Percentiles rank a stretch among this genome's conserved stretches.
These are phyloP conservation scores for Ctenoplectra terminalis DNA, from an alignment of 1,140 invertebrate species.

Conservation along the genomic window DNA sequence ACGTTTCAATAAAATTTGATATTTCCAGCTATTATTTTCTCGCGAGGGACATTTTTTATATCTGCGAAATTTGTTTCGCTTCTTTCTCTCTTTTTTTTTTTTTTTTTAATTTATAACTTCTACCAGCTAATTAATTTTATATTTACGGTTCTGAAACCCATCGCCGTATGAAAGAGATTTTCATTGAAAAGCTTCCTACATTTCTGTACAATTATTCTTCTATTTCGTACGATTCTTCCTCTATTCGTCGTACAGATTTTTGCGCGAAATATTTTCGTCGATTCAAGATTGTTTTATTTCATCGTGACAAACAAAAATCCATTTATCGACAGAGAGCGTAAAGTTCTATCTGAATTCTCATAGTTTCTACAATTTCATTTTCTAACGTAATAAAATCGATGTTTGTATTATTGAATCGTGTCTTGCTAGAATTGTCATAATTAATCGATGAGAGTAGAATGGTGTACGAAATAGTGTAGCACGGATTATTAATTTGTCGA, in stretches of 20 bases:
- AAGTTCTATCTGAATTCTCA: not conserved
- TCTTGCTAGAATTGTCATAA: not conserved
- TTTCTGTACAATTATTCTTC: too few relatives aligned
- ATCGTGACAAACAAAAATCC: not conserved
- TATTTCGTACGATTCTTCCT: too few relatives aligned
- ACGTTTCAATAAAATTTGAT: too few relatives aligned
- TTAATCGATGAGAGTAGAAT: not conserved
- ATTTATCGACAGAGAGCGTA: not conserved
- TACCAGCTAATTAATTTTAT: too few relatives aligned
- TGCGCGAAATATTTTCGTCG: not conserved
- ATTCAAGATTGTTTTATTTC: not conserved
- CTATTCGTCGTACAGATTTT: too few relatives aligned
- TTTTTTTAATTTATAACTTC: too few relatives aligned
- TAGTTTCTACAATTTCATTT: not conserved
- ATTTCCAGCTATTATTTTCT: too few relatives aligned
- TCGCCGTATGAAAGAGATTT: too few relatives aligned
- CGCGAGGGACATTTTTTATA: too few relatives aligned
- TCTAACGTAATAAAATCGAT: not conserved
- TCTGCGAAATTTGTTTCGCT: too few relatives aligned
- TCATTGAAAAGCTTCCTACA: too few relatives aligned
- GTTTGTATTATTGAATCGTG: not conserved
- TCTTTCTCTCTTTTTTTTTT: too few relatives aligned
- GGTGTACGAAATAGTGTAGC: not conserved
- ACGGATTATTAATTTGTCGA: not conserved
- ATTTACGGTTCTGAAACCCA: not conserved